A percentile compares a stretch with the other conserved stretches of the same genome.
These are phyloP conservation scores for Tupiocoris notatus DNA, from an alignment of 2,888 invertebrate species.

Conservation along the genomic window DNA sequence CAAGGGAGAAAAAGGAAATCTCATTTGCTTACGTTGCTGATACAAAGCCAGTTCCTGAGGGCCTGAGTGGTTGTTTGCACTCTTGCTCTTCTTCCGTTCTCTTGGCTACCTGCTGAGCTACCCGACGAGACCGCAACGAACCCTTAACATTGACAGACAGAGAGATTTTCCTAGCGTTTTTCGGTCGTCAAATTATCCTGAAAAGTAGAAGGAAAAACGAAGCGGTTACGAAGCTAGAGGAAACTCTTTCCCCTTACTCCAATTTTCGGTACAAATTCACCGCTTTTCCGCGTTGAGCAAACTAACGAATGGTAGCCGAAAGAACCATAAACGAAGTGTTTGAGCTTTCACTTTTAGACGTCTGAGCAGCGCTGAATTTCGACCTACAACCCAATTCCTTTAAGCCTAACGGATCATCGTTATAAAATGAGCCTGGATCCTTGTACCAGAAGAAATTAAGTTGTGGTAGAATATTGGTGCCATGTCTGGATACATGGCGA, in stretches of 20 bases:
- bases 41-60: background rate
- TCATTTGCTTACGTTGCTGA: background rate
- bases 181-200: background rate
- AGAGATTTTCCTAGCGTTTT: background rate
- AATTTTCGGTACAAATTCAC: constrained; percentile 13
- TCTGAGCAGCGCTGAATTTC: background rate
- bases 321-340: constrained; percentile 26
- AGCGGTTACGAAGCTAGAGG: background rate
- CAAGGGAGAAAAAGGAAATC: background rate
- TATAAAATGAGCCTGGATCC: too few relatives aligned
- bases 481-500: too few relatives aligned
- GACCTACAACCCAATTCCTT: background rate
- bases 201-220: background rate
- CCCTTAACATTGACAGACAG: background rate
- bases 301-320: constrained; percentile 24
- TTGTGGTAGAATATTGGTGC: too few relatives aligned
- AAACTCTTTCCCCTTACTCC: background rate
- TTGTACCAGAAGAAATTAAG: too few relatives aligned
- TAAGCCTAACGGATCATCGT: too few relatives aligned
- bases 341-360: constrained; percentile 20
- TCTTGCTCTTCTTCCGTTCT: background rate
- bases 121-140: background rate
- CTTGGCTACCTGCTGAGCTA: background rate
- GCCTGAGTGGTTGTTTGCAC: too few relatives aligned
- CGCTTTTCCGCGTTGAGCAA: background rate